Base-by-base conservation (phyloP, 1,140 invertebrate species). In the Gonioctena quinquepunctata region DNA sequence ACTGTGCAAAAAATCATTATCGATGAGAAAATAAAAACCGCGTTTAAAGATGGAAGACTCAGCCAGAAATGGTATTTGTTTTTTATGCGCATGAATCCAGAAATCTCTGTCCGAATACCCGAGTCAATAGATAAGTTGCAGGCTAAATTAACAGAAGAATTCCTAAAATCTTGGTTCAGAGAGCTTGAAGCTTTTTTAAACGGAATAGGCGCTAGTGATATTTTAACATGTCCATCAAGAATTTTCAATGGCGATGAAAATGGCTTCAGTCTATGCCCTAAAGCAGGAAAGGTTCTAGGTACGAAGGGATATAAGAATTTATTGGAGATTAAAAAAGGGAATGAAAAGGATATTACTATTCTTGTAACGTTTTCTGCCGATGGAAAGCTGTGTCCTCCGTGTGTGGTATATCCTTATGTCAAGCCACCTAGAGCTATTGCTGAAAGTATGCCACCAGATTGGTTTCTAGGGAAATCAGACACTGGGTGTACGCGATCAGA, bases 311-410 rank as follows among this genome's bases (percentile, higher is more conserved):
- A 21, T 2, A 77, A 71, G 69, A 80, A 77, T 76, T 61, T 81
- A 5, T 81, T 79, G 50, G 60, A 77, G 25, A 72, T 79, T 21
- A 60, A 70, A 54, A 67, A 7, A 42, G 67, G 76, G 7, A 71
- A 73, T 54, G 77, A 76, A 48, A 82, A 80, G 72, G 80, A 82
- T 66, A 76, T 81, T 19, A 82, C 80, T 7, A 76, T 77, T 13
- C 49, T 82, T 26, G 49, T 71, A 56, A 68, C 72, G 19, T 81
- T 80, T 69, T 73, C 71, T 61, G 80, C 76, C 16, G 57, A 68
- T 66, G 79, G 80, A 48, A 61, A 72, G 59, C 77, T 54, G 19
- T 21, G 22, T 11, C 75, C 75, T 18, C 79, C 78, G 7, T 76
- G 80, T 18, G 26, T 61, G 11, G 23, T 61, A 18, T 77, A 73